Conservation (phyloP, 1,140 invertebrate species). For the Globodera ellingtonae region DNA sequence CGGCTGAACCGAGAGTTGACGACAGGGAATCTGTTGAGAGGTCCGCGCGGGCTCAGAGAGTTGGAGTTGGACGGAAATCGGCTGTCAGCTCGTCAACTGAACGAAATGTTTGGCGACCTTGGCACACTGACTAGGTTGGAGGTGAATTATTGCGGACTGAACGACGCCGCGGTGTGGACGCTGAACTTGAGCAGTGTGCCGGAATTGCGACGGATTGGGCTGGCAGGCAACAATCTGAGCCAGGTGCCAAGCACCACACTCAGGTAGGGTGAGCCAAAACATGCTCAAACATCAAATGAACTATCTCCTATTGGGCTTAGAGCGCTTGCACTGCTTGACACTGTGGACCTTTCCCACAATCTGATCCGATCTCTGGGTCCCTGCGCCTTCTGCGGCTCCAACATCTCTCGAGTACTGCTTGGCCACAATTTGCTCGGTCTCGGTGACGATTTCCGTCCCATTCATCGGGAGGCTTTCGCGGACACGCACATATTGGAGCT, state of each 20-base stretch:
- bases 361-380: slow-evolving; percentile 36
- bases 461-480: slow-evolving; percentile 53
- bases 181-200: slow-evolving; percentile 42
- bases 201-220: slow-evolving; percentile 46
- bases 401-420: slow-evolving; percentile 48
- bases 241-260: slow-evolving; percentile 46
- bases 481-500: slow-evolving; percentile 49
- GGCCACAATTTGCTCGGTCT: slow-evolving; percentile 52
- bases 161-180: slow-evolving; percentile 39
- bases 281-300: not conserved
- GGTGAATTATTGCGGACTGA: slow-evolving; percentile 54
- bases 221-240: slow-evolving; percentile 56
- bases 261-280: not conserved
- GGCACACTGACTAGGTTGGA: slow-evolving; percentile 46
- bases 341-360: slow-evolving; percentile 51
- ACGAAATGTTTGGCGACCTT: slow-evolving; percentile 54
- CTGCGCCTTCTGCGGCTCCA: slow-evolving; percentile 55
- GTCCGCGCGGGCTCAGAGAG: slow-evolving; percentile 45
- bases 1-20: slow-evolving; percentile 47
- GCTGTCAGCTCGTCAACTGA: slow-evolving; percentile 50
- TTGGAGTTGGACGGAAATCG: slow-evolving; percentile 56
- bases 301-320: not conserved
- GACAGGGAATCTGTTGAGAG: slow-evolving; percentile 44
- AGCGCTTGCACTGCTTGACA: slow-evolving; percentile 39
- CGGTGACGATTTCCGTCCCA: slow-evolving; percentile 20